Percentiles rank a stretch among this genome's conserved stretches.
Conservation (phyloP, 37 sponge, comb jelly and placozoan species). For the Chondrilla cf. caribensis region DNA sequence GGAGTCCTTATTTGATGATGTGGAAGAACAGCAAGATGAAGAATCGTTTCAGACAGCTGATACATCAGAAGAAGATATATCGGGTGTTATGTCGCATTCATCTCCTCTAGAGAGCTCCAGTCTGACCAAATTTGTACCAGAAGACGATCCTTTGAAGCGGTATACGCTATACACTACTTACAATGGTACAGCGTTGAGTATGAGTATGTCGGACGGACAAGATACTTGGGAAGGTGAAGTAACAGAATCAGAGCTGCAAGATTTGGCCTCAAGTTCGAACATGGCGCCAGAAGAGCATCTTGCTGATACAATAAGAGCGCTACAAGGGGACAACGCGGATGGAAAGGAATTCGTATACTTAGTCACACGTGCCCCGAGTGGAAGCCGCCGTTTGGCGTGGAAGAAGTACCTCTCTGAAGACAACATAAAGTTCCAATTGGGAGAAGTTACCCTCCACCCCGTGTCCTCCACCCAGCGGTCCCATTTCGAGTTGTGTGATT, state of each 20-base stretch:
- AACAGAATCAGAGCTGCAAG: background rate
- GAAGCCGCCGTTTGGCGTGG: conserved; percentile 45
- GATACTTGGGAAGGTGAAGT: conserved; percentile 39
- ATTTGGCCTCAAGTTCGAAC: conserved; percentile 19
- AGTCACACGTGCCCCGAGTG: background rate
- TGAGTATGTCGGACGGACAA: conserved; percentile 33
- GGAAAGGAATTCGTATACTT: conserved; percentile 30
- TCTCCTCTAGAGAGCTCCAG: background rate
- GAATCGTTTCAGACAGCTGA: background rate
- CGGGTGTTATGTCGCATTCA: background rate
- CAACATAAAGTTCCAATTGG: conserved; percentile 57
- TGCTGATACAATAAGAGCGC: conserved; percentile 35
- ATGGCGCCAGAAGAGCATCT: conserved; percentile 14
- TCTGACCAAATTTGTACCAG: conserved; percentile 31
- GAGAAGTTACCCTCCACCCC: conserved; percentile 28
- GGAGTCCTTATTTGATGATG: conserved; percentile 11
- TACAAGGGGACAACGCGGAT: conserved; percentile 19
- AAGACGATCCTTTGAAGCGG: conserved; percentile 15
- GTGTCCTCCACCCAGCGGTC: background rate
- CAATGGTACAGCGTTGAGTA: background rate
- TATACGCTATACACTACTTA: conserved; percentile 20
- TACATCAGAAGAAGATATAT: background rate
- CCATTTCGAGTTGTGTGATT: conserved; percentile 29
- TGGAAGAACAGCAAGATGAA: background rate
- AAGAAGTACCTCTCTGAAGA: conserved; percentile 53